These are phyloP conservation scores for Petrolisthes manimaculis DNA, from an alignment of 2,888 invertebrate species.

Conservation along the genomic window DNA sequence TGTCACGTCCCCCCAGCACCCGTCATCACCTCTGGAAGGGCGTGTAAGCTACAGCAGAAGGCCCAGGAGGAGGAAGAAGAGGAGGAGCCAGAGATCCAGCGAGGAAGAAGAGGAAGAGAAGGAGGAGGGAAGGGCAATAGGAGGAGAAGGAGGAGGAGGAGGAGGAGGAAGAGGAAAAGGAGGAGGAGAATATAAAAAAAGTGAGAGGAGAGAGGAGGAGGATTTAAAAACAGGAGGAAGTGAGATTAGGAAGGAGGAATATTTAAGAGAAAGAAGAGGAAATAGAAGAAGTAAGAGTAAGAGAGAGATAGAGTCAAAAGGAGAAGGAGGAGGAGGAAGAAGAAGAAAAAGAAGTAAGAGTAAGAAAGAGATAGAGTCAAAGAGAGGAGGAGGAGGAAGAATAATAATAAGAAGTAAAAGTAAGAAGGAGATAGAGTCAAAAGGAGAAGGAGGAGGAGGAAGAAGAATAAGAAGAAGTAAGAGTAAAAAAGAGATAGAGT, in stretches of 20 bases:
- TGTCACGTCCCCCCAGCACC: background rate
- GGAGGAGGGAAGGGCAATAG: background rate
- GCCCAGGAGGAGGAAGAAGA: background rate
- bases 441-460: background rate
- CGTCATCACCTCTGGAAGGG: background rate
- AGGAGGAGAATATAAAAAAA: background rate
- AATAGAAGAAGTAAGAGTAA: background rate
- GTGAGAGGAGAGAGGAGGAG: background rate
- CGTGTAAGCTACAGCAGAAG: background rate
- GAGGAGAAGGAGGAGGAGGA: background rate
- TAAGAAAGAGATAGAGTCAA: background rate
- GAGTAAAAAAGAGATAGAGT: background rate
- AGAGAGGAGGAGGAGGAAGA: background rate
- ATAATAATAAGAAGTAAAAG: background rate
- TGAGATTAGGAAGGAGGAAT: background rate
- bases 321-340: background rate
- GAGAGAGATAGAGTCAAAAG: background rate
- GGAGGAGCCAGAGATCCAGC: background rate
- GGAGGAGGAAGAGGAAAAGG: background rate
- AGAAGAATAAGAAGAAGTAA: background rate
- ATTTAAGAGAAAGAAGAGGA: background rate
- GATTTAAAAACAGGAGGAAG: background rate
- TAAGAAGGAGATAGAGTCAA: background rate
- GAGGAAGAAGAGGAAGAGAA: background rate
- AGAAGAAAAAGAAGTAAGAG: background rate